A percentile compares a stretch with the other conserved stretches of the same genome.
These are phyloP conservation scores for Neoascia interrupta DNA, from an alignment of 2,888 invertebrate species.

Conservation along the genomic window DNA sequence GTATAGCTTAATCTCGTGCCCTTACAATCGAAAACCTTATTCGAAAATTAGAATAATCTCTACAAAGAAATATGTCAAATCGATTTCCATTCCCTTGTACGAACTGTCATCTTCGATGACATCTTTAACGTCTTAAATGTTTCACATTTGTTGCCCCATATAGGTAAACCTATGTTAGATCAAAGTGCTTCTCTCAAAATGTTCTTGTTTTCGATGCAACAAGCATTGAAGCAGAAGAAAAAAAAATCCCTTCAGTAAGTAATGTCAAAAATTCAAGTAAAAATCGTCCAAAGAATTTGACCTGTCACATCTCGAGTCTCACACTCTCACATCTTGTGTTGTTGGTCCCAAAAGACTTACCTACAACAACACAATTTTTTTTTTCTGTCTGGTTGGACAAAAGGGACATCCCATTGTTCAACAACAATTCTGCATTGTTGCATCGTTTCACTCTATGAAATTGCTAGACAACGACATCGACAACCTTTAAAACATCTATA, in stretches of 20 bases:
- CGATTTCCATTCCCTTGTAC: slow-evolving; percentile 38
- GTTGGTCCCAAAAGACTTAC: slow-evolving; percentile 20
- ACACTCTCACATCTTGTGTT: slow-evolving; percentile 35
- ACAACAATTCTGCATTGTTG: slow-evolving; percentile 63
- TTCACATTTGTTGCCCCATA: slow-evolving; percentile 51
- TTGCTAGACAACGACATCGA: slow-evolving; percentile 36
- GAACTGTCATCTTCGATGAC: slow-evolving; percentile 46
- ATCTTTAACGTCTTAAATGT: slow-evolving; percentile 38
- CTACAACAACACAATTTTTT: neutral
- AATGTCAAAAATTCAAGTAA: too few species aligned
- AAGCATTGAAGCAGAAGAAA: neutral
- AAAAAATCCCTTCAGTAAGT: neutral
- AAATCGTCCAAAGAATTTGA: too few species aligned
- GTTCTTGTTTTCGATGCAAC: too few species aligned
- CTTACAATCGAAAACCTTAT: slow-evolving; percentile 15
- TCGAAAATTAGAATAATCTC: slow-evolving; percentile 10
- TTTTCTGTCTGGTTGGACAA: slow-evolving; percentile 9
- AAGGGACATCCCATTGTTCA: slow-evolving; percentile 62
- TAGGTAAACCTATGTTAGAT: too few species aligned
- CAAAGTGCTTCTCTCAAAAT: too few species aligned
- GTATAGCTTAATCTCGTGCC: slow-evolving; percentile 37
- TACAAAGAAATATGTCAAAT: slow-evolving; percentile 47
- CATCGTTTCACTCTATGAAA: slow-evolving; percentile 54
- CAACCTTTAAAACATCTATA: slow-evolving; percentile 18
- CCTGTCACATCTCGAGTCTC: slow-evolving; percentile 56